phyloP scores from a whole-genome alignment of 2,888 invertebrate species.

The Idaea straminata region DNA sequence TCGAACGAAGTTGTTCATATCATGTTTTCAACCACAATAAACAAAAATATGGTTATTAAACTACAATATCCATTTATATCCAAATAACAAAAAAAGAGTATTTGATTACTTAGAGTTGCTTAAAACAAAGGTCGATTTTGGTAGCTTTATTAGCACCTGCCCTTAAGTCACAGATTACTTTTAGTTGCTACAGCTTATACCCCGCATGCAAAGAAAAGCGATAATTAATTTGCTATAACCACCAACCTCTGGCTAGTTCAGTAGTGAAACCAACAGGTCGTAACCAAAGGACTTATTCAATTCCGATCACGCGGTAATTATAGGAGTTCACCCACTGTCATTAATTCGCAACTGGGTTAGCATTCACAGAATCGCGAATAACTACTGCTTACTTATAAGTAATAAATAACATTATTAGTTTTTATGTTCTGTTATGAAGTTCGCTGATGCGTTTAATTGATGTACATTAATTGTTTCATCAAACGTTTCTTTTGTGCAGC shows the following conservation, averaged over 20 bases:
- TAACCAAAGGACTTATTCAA: slow-evolving; percentile 28
- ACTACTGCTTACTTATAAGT: not conserved
- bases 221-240: not conserved
- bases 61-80: too few species aligned
- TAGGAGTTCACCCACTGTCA: slow-evolving; percentile 31
- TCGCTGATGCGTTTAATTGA: slow-evolving; percentile 1
- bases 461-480: not conserved
- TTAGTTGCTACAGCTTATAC: not conserved
- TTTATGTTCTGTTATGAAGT: not conserved
- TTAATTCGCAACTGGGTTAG: slow-evolving; percentile 11
- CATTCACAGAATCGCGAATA: not conserved
- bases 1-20: too few species aligned
- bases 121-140: too few species aligned
- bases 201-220: not conserved
- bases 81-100: too few species aligned
- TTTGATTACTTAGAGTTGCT: too few species aligned
- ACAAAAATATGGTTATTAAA: too few species aligned
- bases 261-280: slow-evolving; percentile 21
- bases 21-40: too few species aligned
- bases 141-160: too few species aligned
- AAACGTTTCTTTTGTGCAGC: not conserved
- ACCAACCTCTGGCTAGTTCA: slow-evolving; percentile 7
- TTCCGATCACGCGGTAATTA: slow-evolving; percentile 35
- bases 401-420: not conserved
- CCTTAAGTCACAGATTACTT: too few species aligned